Evolutionary conservation across 2,797 vertebrate species (phyloP), one percentile per base, ranked within the genome.

Genomic region (Sebastes alutus): DNA sequence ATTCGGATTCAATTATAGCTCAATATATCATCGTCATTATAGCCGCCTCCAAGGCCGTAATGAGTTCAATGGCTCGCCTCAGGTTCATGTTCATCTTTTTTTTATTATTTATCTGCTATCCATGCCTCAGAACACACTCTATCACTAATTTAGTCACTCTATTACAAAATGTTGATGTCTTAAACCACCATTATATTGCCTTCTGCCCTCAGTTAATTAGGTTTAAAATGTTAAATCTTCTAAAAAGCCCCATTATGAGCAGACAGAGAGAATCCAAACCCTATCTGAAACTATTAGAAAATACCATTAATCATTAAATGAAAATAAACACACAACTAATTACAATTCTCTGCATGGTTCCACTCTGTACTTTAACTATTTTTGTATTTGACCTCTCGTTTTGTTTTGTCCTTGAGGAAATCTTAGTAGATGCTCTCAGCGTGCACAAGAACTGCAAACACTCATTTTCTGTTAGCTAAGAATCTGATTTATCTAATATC

Each of bases 1-100:
- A 85, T 78, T 83, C 27, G 11, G 30, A 65, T 88, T 88, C 63
- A 85, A 87, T 91, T 77, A 82, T 75, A 56, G 65, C 68, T 72
- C 65, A 68, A 72, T 88, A 80, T 25, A 85, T 87, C 74, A 86
- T 73, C 68, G 67, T 81, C 60, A 75, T 80, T 71, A 80, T 5
- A 35, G 55, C 29, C 0, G 10, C 63, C 75, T 87, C 63, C 52
- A 33, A 35, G 61, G 62, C 35, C 27, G 0, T n/a, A 38, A 78
- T 59, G 59, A 66, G 62, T 66, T 65, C 65, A 63, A 32, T 61
- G 72, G 14, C 58, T 84, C 8, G 1, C 27, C 4, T 56, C 64
- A 32, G 23, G 54, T 55, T 75, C 46, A 30, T 32, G 33, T 52
- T 65, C 33, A 55, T 33, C 11, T 33, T 70, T 77, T 64, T 27